Evolutionary conservation across 2,797 vertebrate species (phyloP), one percentile per base, ranked within the genome.

Genomic region (Acipenser transmontanus): DNA sequence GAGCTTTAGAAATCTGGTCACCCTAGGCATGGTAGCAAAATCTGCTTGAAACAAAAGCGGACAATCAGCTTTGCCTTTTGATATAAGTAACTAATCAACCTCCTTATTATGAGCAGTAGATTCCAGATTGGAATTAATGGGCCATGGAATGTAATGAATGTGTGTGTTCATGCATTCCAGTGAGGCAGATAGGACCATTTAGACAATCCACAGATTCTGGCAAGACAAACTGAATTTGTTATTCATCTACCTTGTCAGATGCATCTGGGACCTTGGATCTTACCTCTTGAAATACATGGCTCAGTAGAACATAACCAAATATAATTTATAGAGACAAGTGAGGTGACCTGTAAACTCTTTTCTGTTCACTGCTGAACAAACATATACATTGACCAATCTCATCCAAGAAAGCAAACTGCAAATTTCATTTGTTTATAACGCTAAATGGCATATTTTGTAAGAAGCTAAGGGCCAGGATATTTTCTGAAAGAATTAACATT

Each of bases 101-200:
- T 61, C 60, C 60, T 61, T 8, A 14, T 5, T 34, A 13, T 61
- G 17, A 6, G 8, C 60, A 61, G 2, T 9, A 4, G 60, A 61
- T 6, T 34, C 6, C 59, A 60, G 59, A 60, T 60, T 60, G 59
- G 59, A 60, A 60, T 60, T 60, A 60, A 60, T 7, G 10, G 20
- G n/a, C 17, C 17, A 47, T 5, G 60, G 17, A 61, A 61, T 61
- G 60, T 61, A 61, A 20, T 47, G 17, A 61, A 61, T 61, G 5
- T 61, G 17, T 61, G 60, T 34, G 17, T 47, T 34, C 8, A 17
- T 60, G 2, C 12, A 60, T 60, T 54, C 52, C 52, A 54, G 52
- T 54, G 9, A 54, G 52, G 52, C 4, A 54, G 52, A 9, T 9
- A n/a, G n/a, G 52, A 54, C 52, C n/a, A 54, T 54, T 54, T 54